Conservation (phyloP, 2,113 vertebrate species). For the Channa argus region DNA sequence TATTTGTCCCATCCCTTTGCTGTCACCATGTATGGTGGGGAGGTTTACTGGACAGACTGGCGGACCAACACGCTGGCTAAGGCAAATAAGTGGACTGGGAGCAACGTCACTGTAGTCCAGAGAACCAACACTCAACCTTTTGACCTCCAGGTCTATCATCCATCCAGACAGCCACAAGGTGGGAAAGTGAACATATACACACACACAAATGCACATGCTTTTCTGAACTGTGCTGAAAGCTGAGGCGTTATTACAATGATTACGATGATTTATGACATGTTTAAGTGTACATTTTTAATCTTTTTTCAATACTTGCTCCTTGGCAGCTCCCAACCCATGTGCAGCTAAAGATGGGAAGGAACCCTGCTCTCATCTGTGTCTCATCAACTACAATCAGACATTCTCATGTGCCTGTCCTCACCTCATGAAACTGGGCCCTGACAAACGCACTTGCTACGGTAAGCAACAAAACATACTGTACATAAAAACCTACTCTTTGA, state of each 20-base stretch:
- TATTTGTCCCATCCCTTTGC: constrained; percentile 96
- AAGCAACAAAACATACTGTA: constrained; percentile 31
- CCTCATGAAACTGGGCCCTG: constrained; percentile 92
- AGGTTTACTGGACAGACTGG: constrained; percentile 99
- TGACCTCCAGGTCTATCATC: constrained; percentile 97
- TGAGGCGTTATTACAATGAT: not conserved
- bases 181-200: constrained; percentile 48
- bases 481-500: not conserved
- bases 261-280: not conserved
- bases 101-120: constrained; percentile 96
- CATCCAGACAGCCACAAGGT: constrained; percentile 95
- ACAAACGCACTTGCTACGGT: constrained; percentile 95
- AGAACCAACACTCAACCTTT: constrained; percentile 97
- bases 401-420: constrained; percentile 95
- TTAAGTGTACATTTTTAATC: not conserved
- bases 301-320: not conserved
- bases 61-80: constrained; percentile 96
- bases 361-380: constrained; percentile 94
- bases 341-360: constrained; percentile 91
- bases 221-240: too few species aligned
- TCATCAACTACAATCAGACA: constrained; percentile 95
- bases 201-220: not conserved
- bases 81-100: constrained; percentile 98
- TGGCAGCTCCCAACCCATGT: constrained; percentile 92
- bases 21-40: constrained; percentile 94